Conservation (phyloP, 1,140 invertebrate genomes). For the Drosophila sproati region DNA sequence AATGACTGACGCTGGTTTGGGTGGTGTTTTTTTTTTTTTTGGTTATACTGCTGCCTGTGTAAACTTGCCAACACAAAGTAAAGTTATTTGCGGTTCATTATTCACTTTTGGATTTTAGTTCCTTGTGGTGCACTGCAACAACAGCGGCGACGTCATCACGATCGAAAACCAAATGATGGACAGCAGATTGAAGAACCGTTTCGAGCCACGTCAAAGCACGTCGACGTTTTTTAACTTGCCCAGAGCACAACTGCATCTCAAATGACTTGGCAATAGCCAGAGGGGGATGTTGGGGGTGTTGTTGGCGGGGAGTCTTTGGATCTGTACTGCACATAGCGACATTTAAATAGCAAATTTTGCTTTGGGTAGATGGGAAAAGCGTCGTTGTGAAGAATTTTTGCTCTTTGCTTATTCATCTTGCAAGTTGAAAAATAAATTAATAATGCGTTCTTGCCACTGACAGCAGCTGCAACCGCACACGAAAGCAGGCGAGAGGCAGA, state of each 20-base stretch:
- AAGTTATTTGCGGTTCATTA: constrained; percentile 83
- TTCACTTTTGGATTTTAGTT: constrained; percentile 81
- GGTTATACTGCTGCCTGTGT: constrained; percentile 16
- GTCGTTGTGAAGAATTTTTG: constrained; percentile 63
- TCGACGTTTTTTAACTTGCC: constrained; percentile 53
- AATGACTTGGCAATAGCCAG: constrained; percentile 68
- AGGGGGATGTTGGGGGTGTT: background rate
- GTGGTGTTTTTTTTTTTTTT: constrained; percentile 19
- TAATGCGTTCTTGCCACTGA: constrained; percentile 82
- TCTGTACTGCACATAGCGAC: constrained; percentile 31
- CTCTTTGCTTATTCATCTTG: constrained; percentile 82
- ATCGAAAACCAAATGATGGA: constrained; percentile 75
- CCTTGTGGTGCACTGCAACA: constrained; percentile 51
- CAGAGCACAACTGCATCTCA: constrained; percentile 65
- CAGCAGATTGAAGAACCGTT: constrained; percentile 71
- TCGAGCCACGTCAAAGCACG: constrained; percentile 50
- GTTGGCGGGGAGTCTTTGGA: background rate
- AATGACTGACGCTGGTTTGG: background rate
- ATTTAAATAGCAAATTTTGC: constrained; percentile 73
- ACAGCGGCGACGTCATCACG: constrained; percentile 43
- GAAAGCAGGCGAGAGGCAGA: constrained; percentile 27
- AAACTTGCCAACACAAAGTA: constrained; percentile 60
- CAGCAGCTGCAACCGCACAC: constrained; percentile 75
- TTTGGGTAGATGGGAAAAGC: constrained; percentile 34
- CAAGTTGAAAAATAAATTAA: constrained; percentile 83